These are phyloP conservation scores for Cephonodes hylas DNA, from an alignment of 2,888 invertebrate genomes.

Conservation along the genomic window DNA sequence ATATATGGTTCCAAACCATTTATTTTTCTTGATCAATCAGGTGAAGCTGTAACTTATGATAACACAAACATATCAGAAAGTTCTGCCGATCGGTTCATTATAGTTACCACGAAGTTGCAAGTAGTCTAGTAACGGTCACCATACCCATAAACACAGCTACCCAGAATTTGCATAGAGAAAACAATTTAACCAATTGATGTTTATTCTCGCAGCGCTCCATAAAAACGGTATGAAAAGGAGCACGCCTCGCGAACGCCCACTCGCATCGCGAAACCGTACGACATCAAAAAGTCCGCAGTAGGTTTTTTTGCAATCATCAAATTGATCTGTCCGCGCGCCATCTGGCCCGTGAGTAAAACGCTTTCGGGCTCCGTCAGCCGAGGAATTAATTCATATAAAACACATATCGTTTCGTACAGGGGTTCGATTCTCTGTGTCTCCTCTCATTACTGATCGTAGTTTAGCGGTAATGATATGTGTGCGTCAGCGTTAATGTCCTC, in stretches of 20 bases:
- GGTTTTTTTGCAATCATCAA: slow-evolving; percentile 79
- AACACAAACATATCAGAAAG: neutral
- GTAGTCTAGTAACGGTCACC: too few relatives aligned
- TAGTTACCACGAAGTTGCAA: too few relatives aligned
- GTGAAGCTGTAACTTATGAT: too few relatives aligned
- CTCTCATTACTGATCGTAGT: slow-evolving; percentile 26
- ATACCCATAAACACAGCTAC: neutral
- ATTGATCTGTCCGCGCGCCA: slow-evolving; percentile 79
- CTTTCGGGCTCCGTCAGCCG: slow-evolving; percentile 72
- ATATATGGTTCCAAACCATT: too few relatives aligned
- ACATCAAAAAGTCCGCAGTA: slow-evolving; percentile 72
- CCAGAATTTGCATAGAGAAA: neutral
- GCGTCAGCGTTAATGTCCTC: neutral
- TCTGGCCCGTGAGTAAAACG: slow-evolving; percentile 78
- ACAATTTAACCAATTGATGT: slow-evolving; percentile 8
- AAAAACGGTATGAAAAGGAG: slow-evolving; percentile 42
- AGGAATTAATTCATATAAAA: slow-evolving; percentile 80
- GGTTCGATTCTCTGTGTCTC: slow-evolving; percentile 36
- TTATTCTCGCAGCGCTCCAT: slow-evolving; percentile 19
- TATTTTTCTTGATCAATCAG: too few relatives aligned
- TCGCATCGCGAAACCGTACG: slow-evolving; percentile 45
- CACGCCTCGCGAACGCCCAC: slow-evolving; percentile 40
- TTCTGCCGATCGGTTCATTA: too few relatives aligned
- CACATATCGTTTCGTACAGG: slow-evolving; percentile 54
- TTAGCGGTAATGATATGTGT: neutral